Evolutionary conservation across 1,140 invertebrate genomes (phyloP).

Genomic region (Drosophila prosaltans): DNA sequence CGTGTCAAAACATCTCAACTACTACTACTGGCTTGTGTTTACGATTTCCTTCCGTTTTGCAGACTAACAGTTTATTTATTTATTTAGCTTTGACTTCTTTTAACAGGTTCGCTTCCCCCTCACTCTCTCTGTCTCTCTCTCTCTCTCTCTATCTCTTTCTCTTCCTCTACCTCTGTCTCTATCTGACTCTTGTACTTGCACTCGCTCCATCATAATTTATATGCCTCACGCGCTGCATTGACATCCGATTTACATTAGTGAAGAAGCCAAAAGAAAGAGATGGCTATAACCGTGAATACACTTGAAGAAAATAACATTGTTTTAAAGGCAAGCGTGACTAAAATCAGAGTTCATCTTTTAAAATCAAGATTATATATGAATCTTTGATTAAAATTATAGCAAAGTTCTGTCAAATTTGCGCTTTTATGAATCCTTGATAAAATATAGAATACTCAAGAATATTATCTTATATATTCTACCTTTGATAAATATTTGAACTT

Average conservation of each 20-base stretch:
- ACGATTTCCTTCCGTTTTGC: constrained; percentile 80
- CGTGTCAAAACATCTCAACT: constrained; percentile 70
- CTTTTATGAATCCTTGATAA: no score
- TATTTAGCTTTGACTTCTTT: constrained; percentile 66
- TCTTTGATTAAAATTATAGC: no score
- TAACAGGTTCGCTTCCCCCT: constrained; percentile 65
- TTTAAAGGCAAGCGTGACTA: no score
- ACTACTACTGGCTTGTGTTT: constrained; percentile 63
- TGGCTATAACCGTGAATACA: neutral
- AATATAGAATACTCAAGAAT: neutral
- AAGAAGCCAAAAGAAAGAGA: constrained; percentile 14
- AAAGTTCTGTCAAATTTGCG: no score
- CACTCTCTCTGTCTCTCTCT: constrained; percentile 9
- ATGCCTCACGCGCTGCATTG: constrained; percentile 80
- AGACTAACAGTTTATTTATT: constrained; percentile 79
- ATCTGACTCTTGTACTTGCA: constrained; percentile 27
- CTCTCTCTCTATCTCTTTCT: constrained; percentile 23
- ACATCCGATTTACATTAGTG: constrained; percentile 83
- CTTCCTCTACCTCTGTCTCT: constrained; percentile 24
- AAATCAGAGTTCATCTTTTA: no score
- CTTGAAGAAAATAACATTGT: neutral
- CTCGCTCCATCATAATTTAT: constrained; percentile 63
- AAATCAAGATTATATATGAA: no score
- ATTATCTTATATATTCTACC: no score
- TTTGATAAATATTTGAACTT: neutral